phyloP scores from a whole-genome alignment of 2,888 invertebrate species.

The Acrocera orbiculus region DNA sequence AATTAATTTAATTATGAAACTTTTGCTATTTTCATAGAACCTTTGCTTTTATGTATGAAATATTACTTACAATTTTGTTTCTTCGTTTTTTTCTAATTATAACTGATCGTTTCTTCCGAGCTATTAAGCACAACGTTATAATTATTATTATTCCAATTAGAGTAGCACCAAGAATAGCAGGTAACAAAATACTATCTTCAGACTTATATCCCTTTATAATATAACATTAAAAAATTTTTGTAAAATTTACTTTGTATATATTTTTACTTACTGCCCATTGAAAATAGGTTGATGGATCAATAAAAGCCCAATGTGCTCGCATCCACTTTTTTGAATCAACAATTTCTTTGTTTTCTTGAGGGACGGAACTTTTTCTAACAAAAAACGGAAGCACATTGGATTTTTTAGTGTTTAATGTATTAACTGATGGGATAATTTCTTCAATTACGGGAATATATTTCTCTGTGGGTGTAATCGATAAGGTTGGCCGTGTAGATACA shows the following conservation, averaged over 20 bases:
- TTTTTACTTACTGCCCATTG: constrained; percentile 43
- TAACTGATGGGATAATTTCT: no score
- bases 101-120: constrained; percentile 31
- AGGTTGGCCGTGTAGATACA: no score
- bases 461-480: no score
- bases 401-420: no score
- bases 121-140: constrained; percentile 35
- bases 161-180: constrained; percentile 33
- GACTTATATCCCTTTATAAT: constrained; percentile 36
- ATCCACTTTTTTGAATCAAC: constrained; percentile 35
- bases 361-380: constrained; percentile 20
- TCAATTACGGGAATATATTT: no score
- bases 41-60: neutral
- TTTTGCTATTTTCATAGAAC: no score
- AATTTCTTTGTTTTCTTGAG: constrained; percentile 11
- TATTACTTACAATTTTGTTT: constrained; percentile 26
- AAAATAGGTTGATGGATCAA: constrained; percentile 45
- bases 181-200: constrained; percentile 40
- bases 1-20: neutral
- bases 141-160: constrained; percentile 35
- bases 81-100: constrained; percentile 27
- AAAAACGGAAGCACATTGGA: constrained; percentile 33
- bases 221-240: neutral
- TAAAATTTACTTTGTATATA: constrained; percentile 3
- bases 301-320: constrained; percentile 44